Conservation (phyloP, 2,113 vertebrate species). For the Neomonachus schauinslandi region DNA sequence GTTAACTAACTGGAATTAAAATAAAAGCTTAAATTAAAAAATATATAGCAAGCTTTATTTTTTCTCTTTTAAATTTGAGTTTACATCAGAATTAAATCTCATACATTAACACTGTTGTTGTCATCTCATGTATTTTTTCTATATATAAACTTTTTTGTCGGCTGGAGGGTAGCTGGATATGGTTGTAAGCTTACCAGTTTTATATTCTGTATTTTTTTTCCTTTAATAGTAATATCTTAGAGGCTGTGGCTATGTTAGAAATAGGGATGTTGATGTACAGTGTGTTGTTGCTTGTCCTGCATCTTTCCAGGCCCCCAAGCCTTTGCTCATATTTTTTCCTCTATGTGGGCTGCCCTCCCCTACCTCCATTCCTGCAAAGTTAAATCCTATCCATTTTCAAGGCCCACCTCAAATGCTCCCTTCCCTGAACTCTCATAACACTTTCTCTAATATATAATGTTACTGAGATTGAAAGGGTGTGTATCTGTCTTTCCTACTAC, state of each 20-base stretch:
- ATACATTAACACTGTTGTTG: neutral
- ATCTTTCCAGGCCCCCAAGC: neutral
- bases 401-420: conserved; percentile 1
- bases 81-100: conserved; percentile 32
- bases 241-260: conserved; percentile 24
- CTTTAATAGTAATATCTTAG: conserved; percentile 39
- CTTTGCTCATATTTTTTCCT: conserved; percentile 16
- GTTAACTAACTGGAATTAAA: neutral
- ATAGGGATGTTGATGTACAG: neutral
- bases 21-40: neutral
- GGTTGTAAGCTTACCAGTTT: neutral
- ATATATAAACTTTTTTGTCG: neutral
- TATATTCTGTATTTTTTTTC: neutral
- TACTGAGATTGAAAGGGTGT: neutral
- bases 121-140: conserved; percentile 1
- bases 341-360: neutral
- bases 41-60: conserved; percentile 3
- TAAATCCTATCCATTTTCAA: conserved; percentile 48
- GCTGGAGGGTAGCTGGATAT: neutral
- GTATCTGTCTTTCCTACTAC: conserved; percentile 22
- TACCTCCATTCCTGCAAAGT: neutral
- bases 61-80: neutral
- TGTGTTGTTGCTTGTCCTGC: neutral
- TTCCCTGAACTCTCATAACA: neutral
- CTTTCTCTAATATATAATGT: conserved; percentile 20